These are phyloP conservation scores for Meleagris gallopavo DNA, from an alignment of 2,113 vertebrate genomes.

Conservation along the genomic window DNA sequence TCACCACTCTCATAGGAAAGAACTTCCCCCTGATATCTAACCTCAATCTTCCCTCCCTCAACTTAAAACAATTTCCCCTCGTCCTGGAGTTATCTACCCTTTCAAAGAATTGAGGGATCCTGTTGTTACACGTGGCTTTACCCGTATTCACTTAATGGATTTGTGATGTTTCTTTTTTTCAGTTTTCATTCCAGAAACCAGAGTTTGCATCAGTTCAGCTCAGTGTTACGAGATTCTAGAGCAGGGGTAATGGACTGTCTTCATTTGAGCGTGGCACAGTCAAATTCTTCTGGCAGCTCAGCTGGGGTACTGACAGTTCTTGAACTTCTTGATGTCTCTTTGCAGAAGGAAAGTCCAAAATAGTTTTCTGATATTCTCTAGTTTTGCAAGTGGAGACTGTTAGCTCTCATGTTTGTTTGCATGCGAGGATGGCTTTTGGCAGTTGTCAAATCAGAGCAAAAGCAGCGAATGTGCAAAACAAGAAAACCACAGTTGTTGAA, in stretches of 20 bases:
- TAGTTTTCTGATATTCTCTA: neutral
- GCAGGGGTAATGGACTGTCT: neutral
- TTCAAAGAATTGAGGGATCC: neutral
- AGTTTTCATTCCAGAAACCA: neutral
- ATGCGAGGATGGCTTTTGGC: neutral
- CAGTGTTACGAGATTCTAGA: neutral
- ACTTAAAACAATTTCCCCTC: too few species aligned
- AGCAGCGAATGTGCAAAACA: neutral
- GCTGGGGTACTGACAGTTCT: neutral
- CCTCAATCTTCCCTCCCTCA: too few species aligned
- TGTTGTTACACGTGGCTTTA: neutral
- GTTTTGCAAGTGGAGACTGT: neutral
- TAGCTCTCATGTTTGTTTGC: neutral
- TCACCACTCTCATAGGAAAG: too few species aligned
- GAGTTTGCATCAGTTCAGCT: neutral
- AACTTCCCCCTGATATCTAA: too few species aligned
- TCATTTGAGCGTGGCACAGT: neutral
- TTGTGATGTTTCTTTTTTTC: neutral
- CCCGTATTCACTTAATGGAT: neutral
- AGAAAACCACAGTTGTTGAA: neutral
- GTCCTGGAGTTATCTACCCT: too few species aligned
- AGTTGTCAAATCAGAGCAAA: neutral
- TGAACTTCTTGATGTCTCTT: neutral
- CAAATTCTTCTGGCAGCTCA: constrained; percentile 27
- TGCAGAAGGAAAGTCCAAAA: neutral